Evolutionary conservation across 53 echinoderm and acorn worm genomes (phyloP).

Genomic region (Henricia sp.): DNA sequence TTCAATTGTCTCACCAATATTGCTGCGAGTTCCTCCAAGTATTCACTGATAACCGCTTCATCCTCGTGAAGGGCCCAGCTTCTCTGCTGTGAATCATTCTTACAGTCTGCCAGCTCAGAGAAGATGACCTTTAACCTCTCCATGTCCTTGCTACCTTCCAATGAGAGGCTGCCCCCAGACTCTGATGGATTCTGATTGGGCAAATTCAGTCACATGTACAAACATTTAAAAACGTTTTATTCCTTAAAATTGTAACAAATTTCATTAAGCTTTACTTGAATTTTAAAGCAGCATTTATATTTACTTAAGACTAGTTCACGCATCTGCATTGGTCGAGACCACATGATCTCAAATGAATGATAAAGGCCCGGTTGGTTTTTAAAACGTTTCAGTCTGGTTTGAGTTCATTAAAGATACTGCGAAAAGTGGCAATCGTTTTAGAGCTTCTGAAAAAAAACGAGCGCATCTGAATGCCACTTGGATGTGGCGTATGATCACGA

Average conservation of each 20-base stretch:
- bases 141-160: constrained; percentile 87
- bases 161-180: constrained; percentile 19
- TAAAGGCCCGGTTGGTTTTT: too few relatives aligned
- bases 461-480: too few relatives aligned
- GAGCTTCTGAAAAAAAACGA: too few relatives aligned
- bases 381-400: too few relatives aligned
- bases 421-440: too few relatives aligned
- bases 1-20: constrained; percentile 83
- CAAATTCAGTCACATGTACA: not conserved
- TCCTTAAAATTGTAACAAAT: not conserved
- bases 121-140: constrained; percentile 91
- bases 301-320: too few relatives aligned
- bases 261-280: too few relatives aligned
- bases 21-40: constrained; percentile 83
- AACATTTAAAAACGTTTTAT: not conserved
- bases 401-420: too few relatives aligned
- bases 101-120: constrained; percentile 85
- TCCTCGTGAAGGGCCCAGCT: constrained; percentile 99
- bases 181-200: constrained; percentile 21
- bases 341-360: too few relatives aligned
- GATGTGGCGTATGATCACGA: too few relatives aligned
- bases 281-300: too few relatives aligned
- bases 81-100: constrained; percentile 97
- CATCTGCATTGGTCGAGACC: too few relatives aligned
- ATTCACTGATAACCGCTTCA: constrained; percentile 85